These are phyloP conservation scores for Protonemura montana DNA, from an alignment of 2,888 invertebrate species.

Conservation along the genomic window DNA sequence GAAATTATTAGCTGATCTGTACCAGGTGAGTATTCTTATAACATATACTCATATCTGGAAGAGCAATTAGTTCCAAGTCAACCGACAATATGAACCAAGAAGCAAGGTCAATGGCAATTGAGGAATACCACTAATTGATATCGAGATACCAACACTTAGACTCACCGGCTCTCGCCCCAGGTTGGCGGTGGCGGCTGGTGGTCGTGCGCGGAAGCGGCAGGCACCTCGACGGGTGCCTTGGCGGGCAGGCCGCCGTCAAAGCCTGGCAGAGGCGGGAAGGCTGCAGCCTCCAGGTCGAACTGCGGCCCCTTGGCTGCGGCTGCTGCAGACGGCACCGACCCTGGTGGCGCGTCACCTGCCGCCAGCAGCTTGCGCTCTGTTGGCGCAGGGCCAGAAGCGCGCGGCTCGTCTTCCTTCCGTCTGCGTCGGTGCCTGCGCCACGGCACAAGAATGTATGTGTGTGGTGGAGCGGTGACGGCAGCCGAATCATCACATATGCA, in stretches of 20 bases:
- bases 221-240: conserved; percentile 49
- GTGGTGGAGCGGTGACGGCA: not conserved
- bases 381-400: not conserved
- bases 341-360: conserved; percentile 35
- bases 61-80: too few species aligned
- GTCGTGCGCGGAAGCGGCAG: conserved; percentile 47
- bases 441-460: not conserved
- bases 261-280: conserved; percentile 83
- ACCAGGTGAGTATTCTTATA: too few species aligned
- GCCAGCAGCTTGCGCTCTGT: conserved; percentile 40
- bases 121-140: too few species aligned
- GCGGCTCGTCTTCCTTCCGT: conserved; percentile 58
- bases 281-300: conserved; percentile 80
- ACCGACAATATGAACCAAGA: too few species aligned
- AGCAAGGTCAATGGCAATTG: too few species aligned
- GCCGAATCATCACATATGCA: too few species aligned
- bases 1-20: too few species aligned
- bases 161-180: conserved; percentile 51
- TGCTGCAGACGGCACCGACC: conserved; percentile 52
- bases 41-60: too few species aligned
- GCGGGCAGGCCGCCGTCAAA: conserved; percentile 58
- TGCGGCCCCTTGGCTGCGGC: conserved; percentile 65
- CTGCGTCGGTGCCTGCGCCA: conserved; percentile 57
- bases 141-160: too few species aligned
- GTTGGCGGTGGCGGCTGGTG: conserved; percentile 45